These are phyloP conservation scores for Emberiza fucata DNA, from an alignment of 2,113 vertebrate species.

Conservation along the genomic window DNA sequence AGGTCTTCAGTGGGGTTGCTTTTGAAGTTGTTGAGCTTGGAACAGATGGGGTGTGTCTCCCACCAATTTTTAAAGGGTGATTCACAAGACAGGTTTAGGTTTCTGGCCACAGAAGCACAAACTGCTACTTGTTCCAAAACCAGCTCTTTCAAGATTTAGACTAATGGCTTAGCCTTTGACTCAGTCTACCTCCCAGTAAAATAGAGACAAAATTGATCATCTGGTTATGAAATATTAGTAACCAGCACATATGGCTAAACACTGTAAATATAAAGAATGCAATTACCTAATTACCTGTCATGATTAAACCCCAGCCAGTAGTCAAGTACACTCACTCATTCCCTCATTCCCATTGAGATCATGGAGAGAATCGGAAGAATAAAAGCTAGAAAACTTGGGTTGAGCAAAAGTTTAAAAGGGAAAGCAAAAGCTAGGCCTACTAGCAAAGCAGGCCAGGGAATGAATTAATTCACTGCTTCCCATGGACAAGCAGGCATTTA, in stretches of 20 bases:
- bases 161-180: neutral
- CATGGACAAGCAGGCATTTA: neutral
- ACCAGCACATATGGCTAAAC: neutral
- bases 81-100: neutral
- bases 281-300: neutral
- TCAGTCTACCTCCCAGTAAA: neutral
- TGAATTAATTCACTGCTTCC: neutral
- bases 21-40: neutral
- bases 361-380: fast-evolving
- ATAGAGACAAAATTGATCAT: neutral
- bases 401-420: neutral
- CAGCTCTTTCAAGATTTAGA: neutral
- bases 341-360: neutral
- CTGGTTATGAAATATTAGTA: neutral
- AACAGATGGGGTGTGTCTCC: fast-evolving
- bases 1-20: neutral
- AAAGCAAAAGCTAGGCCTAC: neutral
- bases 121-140: neutral
- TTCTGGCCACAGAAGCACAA: neutral
- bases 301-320: neutral
- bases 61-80: neutral
- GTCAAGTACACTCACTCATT: neutral
- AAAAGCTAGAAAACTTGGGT: neutral
- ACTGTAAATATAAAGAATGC: fast-evolving
- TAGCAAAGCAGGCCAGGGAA: neutral